These are phyloP conservation scores for Antheraea assamensis DNA, from an alignment of 2,888 invertebrate genomes.

Conservation along the genomic window DNA sequence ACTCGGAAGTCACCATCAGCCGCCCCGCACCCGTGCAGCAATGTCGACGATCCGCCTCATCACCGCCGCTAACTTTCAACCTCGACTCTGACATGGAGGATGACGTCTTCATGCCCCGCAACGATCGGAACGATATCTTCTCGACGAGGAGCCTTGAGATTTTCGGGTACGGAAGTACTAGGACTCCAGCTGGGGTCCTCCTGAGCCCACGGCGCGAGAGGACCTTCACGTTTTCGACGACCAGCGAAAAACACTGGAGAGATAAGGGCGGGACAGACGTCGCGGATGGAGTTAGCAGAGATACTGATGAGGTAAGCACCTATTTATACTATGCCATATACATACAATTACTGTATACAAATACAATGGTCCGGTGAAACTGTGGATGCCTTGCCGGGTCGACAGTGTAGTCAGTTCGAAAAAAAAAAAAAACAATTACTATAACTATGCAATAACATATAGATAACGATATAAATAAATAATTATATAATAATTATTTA, in stretches of 20 bases:
- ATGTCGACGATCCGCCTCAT: slow-evolving; percentile 66
- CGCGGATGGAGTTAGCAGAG: slow-evolving; percentile 56
- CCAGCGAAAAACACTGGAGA: slow-evolving; percentile 75
- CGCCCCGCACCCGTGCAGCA: slow-evolving; percentile 41
- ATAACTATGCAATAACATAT: too few species aligned
- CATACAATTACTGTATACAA: too few species aligned
- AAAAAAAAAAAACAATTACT: too few species aligned
- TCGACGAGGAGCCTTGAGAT: slow-evolving; percentile 71
- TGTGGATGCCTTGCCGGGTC: too few species aligned
- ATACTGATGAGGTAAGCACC: slow-evolving; percentile 65
- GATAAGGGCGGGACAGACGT: slow-evolving; percentile 77
- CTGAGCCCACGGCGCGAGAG: slow-evolving; percentile 70
- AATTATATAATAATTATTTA: too few species aligned
- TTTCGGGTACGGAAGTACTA: slow-evolving; percentile 64
- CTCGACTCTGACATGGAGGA: slow-evolving; percentile 73
- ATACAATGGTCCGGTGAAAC: too few species aligned
- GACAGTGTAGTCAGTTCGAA: too few species aligned
- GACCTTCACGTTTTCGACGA: slow-evolving; percentile 68
- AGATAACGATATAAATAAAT: too few species aligned
- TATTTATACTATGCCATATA: too few species aligned
- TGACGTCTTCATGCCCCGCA: slow-evolving; percentile 61
- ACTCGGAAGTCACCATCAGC: slow-evolving; percentile 57
- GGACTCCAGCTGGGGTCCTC: slow-evolving; percentile 71
- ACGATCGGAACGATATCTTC: slow-evolving; percentile 64
- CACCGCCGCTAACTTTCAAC: slow-evolving; percentile 64